phyloP scores from a whole-genome alignment of 2,888 invertebrate species.

The Rhagonycha lutea region DNA sequence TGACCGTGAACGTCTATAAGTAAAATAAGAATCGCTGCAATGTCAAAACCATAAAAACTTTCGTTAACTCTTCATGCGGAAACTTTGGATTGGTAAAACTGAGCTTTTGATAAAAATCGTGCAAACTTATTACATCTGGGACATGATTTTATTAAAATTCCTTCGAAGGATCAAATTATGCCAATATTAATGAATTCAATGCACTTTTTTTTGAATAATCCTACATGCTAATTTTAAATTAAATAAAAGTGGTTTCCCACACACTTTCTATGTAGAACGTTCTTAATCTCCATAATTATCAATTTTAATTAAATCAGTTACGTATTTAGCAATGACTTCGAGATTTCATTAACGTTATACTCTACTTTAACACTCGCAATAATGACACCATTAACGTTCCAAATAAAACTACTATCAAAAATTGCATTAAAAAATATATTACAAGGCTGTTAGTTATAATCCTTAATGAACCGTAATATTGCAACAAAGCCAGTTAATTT shows the following conservation, averaged over 20 bases:
- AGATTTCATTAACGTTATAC: neutral
- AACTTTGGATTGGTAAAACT: neutral
- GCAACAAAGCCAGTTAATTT: neutral
- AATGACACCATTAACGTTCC: neutral
- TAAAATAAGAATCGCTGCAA: slow-evolving; percentile 2
- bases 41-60: slow-evolving; percentile 5
- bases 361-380: neutral
- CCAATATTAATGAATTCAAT: neutral
- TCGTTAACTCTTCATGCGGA: slow-evolving; percentile 11
- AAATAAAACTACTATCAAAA: neutral
- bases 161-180: neutral
- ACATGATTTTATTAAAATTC: neutral
- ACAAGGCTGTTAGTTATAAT: neutral
- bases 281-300: neutral
- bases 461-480: neutral
- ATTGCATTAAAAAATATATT: neutral
- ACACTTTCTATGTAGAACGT: neutral
- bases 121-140: neutral
- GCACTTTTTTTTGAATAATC: neutral
- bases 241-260: neutral
- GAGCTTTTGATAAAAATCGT: neutral
- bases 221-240: neutral
- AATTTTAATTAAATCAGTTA: neutral
- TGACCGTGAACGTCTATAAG: slow-evolving; percentile 11
- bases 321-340: neutral